Evolutionary conservation across 2,113 vertebrate genomes (phyloP).

Genomic region (Arvicanthis niloticus): DNA sequence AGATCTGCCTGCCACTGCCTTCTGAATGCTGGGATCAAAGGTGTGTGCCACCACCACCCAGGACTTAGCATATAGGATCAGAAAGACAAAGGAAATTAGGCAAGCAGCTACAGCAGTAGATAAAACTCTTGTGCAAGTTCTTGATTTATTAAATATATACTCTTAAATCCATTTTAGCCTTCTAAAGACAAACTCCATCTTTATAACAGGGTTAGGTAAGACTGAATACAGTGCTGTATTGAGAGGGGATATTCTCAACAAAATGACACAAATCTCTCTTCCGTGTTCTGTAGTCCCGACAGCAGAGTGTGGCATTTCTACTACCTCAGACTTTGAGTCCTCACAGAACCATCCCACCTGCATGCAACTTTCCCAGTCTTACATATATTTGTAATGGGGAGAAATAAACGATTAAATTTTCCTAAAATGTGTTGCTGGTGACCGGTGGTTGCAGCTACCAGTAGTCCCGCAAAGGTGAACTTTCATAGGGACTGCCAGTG

Average conservation of each 20-base stretch:
- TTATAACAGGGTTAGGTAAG: constrained; percentile 31
- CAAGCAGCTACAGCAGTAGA: not conserved
- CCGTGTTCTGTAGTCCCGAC: not conserved
- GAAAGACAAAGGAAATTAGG: not conserved
- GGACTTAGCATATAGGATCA: constrained; percentile 11
- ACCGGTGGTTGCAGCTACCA: not conserved
- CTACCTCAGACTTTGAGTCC: not conserved
- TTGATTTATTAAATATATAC: constrained; percentile 41
- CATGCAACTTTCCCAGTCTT: not conserved
- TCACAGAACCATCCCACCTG: not conserved
- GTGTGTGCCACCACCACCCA: too few relatives aligned
- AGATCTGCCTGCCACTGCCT: not conserved
- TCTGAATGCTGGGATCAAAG: not conserved
- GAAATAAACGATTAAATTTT: not conserved
- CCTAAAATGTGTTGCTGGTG: not conserved
- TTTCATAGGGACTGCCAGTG: not conserved
- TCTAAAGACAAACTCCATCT: not conserved
- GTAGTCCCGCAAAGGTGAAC: not conserved
- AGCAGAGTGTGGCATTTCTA: not conserved
- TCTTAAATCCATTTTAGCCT: constrained; percentile 53
- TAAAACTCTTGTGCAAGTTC: not conserved
- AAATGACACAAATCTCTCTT: not conserved
- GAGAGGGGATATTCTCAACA: constrained; percentile 36
- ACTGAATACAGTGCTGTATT: constrained; percentile 3
- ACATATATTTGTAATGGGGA: not conserved